Evolutionary conservation across 2,797 vertebrate species (phyloP).

Genomic region (Gallinago stenura): DNA sequence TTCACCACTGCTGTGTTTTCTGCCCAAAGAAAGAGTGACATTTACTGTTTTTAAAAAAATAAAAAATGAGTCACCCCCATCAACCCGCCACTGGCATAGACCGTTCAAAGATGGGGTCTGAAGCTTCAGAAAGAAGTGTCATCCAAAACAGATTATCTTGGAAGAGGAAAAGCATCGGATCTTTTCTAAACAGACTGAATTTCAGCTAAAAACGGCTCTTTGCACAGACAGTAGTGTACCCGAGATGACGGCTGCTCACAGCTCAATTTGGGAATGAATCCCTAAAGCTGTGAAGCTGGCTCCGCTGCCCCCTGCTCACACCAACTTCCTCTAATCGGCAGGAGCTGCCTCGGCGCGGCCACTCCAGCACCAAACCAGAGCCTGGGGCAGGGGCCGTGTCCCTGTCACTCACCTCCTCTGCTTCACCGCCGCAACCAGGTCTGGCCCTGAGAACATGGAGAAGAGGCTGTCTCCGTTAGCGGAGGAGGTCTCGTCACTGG

Average conservation of each 20-base stretch:
- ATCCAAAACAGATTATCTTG: background rate
- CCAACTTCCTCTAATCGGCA: background rate
- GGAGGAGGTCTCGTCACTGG: constrained; percentile 97
- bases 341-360: background rate
- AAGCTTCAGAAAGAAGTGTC: background rate
- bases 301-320: fast-evolving
- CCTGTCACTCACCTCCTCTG: constrained; percentile 88
- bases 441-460: constrained; percentile 99
- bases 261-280: background rate
- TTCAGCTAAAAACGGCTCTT: background rate
- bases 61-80: too few species aligned
- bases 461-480: constrained; percentile 98
- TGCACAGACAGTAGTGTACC: background rate
- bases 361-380: background rate
- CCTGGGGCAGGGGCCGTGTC: background rate
- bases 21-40: constrained; percentile 54
- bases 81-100: too few species aligned
- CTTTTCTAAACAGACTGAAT: background rate
- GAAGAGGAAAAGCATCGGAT: background rate
- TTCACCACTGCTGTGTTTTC: constrained; percentile 98
- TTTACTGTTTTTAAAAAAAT: background rate
- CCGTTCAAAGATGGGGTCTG: too few species aligned
- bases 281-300: background rate
- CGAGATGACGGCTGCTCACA: background rate
- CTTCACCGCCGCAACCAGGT: constrained; percentile 97